phyloP scores from a whole-genome alignment of 2,113 vertebrate genomes.

The Murina feae region DNA sequence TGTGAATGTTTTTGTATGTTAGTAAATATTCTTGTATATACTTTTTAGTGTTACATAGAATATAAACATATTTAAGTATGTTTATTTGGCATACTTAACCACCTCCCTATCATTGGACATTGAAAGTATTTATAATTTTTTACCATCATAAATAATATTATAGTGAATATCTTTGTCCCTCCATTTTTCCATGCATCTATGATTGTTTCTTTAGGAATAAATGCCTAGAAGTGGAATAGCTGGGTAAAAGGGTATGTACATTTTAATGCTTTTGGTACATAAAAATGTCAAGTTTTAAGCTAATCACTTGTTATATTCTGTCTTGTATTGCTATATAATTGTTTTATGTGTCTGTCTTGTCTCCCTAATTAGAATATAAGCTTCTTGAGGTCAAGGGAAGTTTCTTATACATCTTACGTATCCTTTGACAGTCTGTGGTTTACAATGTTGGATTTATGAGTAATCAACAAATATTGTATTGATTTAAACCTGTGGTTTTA shows the following conservation, averaged over 20 bases:
- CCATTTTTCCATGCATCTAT: constrained; percentile 61
- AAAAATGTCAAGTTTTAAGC: constrained; percentile 68
- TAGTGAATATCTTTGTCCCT: constrained; percentile 65
- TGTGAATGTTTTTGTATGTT: constrained; percentile 54
- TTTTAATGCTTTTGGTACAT: constrained; percentile 69
- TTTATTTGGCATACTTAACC: constrained; percentile 58
- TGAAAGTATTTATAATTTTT: constrained; percentile 60
- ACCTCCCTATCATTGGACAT: constrained; percentile 36
- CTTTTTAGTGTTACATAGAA: constrained; percentile 5
- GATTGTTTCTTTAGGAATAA: constrained; percentile 76
- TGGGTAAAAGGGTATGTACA: constrained; percentile 76
- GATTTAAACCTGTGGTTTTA: constrained; percentile 41
- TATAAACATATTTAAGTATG: constrained; percentile 58
- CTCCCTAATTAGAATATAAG: constrained; percentile 45
- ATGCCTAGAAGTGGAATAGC: constrained; percentile 75
- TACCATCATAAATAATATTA: constrained; percentile 52
- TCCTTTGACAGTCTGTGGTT: constrained; percentile 36
- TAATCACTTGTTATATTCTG: constrained; percentile 67
- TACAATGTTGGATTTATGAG: constrained; percentile 4
- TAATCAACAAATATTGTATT: constrained; percentile 20
- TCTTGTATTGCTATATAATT: constrained; percentile 66
- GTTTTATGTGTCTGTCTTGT: constrained; percentile 70
- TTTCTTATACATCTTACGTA: constrained; percentile 14
- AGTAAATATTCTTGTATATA: constrained; percentile 38
- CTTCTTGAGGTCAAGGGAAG: constrained; percentile 50